Evolutionary conservation across 92 coral and sea anemone species (phyloP), one percentile per base, ranked within the genome.

Genomic region (Porites lobata): DNA sequence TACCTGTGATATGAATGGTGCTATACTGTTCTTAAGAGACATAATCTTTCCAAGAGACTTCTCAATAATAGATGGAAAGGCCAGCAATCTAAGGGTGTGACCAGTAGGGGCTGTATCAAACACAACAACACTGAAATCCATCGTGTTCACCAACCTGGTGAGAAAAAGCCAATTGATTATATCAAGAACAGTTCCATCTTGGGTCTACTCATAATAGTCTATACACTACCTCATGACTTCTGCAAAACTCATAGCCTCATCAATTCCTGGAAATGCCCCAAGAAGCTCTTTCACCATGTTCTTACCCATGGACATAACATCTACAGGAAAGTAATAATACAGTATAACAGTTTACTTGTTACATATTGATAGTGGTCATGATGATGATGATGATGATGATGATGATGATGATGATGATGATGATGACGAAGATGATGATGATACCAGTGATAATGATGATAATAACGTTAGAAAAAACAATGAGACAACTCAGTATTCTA

Each of bases 31-130:
- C 88, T 96, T 98, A 52, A 98, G 95, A 9, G 93, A 74, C 20
- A 98, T 91, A 51, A 98, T 94, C 78, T 96, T 98, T 9, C 99
- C 98, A 53, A 98, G 97, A 17, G 99, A 98, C 79, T 98, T 98
- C 79, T 98, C 99, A 82, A 98, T 98, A 65, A 96, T 80, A 21
- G 99, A 96, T 69, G 99, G 99, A 83, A 98, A 98, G 24, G 99
- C 88, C 50, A 98, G 91, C 69, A 98, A 92, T 70, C 99, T 88
- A 26, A 98, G 94, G 0, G 99, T 98, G 82, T 98, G 99, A 6
- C 99, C 99, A 63, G 99, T 98, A 20, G 99, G 99, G 2, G 99
- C 99, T 54, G 99, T 98, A 79, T 98, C 99, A 91, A 98, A 98
- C 66, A 98, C 97, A 6, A 98, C 99, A 18, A 95, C 98, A 61